Conservation (phyloP, 2,888 invertebrate species). For the Nephrocerus scutellatus region DNA sequence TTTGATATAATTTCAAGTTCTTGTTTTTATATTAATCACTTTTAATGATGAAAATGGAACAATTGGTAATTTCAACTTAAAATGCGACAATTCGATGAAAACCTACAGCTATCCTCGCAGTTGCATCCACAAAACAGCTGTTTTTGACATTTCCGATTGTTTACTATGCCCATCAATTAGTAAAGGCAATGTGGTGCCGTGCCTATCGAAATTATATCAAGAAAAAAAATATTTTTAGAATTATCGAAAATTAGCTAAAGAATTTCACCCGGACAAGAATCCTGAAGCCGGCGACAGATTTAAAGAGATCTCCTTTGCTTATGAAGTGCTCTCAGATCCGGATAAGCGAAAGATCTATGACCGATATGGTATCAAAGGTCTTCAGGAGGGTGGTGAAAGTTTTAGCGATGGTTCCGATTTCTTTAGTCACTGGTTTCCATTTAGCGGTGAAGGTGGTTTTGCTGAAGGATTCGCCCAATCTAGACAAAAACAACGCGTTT, state of each 20-base stretch:
- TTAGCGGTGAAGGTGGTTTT: slow-evolving; percentile 50
- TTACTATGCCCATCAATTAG: neutral
- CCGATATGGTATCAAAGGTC: slow-evolving; percentile 75
- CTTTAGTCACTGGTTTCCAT: slow-evolving; percentile 63
- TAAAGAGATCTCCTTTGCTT: slow-evolving; percentile 93
- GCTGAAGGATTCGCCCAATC: slow-evolving; percentile 53
- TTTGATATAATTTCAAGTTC: no score
- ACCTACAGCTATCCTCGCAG: no score
- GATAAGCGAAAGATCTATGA: slow-evolving; percentile 83
- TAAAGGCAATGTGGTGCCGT: neutral
- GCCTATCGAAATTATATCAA: no score
- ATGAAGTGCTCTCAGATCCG: slow-evolving; percentile 84
- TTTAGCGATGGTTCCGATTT: slow-evolving; percentile 52
- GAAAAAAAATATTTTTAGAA: no score
- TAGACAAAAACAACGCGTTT: slow-evolving; percentile 71
- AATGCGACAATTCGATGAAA: no score
- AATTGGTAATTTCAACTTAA: no score
- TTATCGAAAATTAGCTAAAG: slow-evolving; percentile 85
- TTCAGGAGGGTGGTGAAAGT: slow-evolving; percentile 68
- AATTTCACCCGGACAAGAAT: slow-evolving; percentile 90
- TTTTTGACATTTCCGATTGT: neutral
- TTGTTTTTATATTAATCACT: no score
- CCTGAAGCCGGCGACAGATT: slow-evolving; percentile 86
- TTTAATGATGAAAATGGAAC: no score
- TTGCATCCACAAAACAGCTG: slow-evolving; percentile 18